phyloP scores from a whole-genome alignment of 1,140 invertebrate genomes.

The Psilanteris sp. region DNA sequence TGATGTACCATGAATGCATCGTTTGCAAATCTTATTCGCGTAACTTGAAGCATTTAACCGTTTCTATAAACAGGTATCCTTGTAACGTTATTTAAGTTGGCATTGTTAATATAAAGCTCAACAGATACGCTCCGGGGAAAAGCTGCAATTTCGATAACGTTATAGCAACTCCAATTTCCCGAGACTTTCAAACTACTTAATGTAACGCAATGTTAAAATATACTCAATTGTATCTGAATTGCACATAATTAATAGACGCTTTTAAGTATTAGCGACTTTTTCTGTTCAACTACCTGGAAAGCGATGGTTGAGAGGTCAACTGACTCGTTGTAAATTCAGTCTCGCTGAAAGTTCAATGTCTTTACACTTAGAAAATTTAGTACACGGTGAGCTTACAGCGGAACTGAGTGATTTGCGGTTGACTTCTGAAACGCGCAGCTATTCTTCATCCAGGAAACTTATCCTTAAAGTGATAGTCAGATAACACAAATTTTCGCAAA shows the following conservation, averaged over 20 bases:
- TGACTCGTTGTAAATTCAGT: not conserved
- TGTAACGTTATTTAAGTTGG: too few relatives aligned
- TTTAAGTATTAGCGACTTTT: constrained; percentile 23
- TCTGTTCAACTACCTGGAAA: constrained; percentile 16
- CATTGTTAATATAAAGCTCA: too few relatives aligned
- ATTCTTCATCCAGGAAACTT: constrained; percentile 7
- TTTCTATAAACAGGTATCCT: too few relatives aligned
- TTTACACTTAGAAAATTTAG: too few relatives aligned
- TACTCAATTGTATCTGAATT: constrained; percentile 58
- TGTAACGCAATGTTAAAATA: constrained; percentile 47
- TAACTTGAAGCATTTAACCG: too few relatives aligned
- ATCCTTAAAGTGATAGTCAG: constrained; percentile 15
- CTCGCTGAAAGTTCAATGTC: too few relatives aligned
- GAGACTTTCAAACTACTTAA: constrained; percentile 45
- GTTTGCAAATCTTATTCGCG: too few relatives aligned
- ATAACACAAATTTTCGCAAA: constrained; percentile 57
- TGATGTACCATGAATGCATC: too few relatives aligned
- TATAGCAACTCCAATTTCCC: constrained; percentile 4
- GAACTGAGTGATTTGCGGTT: too few relatives aligned
- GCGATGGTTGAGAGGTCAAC: not conserved
- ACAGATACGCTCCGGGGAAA: too few relatives aligned
- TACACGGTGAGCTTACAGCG: too few relatives aligned
- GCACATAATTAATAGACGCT: constrained; percentile 50
- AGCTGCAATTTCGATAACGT: constrained; percentile 20
- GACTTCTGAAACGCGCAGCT: too few relatives aligned